These are phyloP conservation scores for Girardinus metallicus DNA, from an alignment of 2,797 vertebrate species.

Conservation along the genomic window DNA sequence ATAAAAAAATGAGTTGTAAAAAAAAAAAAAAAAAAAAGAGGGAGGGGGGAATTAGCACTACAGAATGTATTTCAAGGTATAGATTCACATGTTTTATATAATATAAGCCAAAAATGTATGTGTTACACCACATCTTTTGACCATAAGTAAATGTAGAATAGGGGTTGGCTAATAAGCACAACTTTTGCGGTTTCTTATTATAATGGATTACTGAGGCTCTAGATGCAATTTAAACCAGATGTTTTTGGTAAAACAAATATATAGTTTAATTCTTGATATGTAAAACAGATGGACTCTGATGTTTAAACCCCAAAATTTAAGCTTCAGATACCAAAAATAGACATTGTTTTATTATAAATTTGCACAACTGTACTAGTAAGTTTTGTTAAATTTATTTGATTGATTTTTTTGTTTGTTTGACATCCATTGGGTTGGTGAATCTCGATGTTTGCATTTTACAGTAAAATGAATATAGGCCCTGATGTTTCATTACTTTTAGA, in stretches of 20 bases:
- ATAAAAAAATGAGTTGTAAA: neutral
- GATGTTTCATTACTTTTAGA: neutral
- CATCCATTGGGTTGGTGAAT: neutral
- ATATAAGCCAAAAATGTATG: neutral
- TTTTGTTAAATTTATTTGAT: neutral
- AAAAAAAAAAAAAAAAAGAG: neutral
- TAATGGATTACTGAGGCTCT: neutral
- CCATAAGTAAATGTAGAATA: neutral
- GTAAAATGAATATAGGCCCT: neutral
- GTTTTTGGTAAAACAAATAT: neutral
- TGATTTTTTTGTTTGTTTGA: no score
- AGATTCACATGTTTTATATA: neutral
- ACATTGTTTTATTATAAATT: no score
- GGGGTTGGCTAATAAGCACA: neutral
- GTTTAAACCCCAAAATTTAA: neutral
- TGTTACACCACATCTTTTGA: neutral
- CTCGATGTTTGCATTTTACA: neutral
- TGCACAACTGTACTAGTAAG: no score
- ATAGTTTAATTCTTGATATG: neutral
- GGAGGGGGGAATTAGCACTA: neutral
- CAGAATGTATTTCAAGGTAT: neutral
- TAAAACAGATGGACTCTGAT: neutral
- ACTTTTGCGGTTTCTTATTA: neutral
- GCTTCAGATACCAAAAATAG: neutral
- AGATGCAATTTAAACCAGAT: neutral